phyloP scores from a whole-genome alignment of 1,140 invertebrate genomes.

The Eueides isabella region DNA sequence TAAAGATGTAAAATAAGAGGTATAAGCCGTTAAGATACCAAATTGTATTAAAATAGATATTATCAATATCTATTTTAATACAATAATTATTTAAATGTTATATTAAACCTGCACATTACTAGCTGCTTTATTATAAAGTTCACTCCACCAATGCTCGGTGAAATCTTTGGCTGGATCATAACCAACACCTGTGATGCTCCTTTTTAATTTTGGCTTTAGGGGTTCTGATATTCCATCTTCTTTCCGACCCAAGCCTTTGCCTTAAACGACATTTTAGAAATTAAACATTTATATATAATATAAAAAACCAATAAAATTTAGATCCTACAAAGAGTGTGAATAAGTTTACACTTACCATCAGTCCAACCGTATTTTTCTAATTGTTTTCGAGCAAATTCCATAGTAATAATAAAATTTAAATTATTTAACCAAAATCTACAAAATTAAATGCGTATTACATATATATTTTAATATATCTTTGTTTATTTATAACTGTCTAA shows the following conservation, averaged over 20 bases:
- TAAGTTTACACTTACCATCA: constrained; percentile 85
- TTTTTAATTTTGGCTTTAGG: constrained; percentile 90
- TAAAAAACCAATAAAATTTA: too few relatives aligned
- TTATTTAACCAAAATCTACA: background rate
- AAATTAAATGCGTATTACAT: background rate
- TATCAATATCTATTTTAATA: too few relatives aligned
- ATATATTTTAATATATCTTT: background rate
- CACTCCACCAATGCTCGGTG: constrained; percentile 92
- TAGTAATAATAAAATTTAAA: constrained; percentile 37
- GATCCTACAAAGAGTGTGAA: too few relatives aligned
- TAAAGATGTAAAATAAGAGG: too few relatives aligned
- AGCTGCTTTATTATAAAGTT: constrained; percentile 88
- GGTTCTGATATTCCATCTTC: constrained; percentile 89
- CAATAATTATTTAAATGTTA: background rate
- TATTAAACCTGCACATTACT: constrained; percentile 83
- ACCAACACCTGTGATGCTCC: constrained; percentile 90
- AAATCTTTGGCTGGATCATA: constrained; percentile 87
- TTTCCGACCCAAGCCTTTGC: constrained; percentile 90
- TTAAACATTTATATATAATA: background rate
- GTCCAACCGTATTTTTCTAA: constrained; percentile 88
- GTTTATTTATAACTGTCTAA: background rate
- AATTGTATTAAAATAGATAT: too few relatives aligned
- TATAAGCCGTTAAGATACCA: too few relatives aligned
- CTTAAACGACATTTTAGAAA: constrained; percentile 71
- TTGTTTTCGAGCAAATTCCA: constrained; percentile 86